Base-by-base conservation (phyloP, 1,140 invertebrate species). In the Scaptodrosophila lebanonensis region DNA sequence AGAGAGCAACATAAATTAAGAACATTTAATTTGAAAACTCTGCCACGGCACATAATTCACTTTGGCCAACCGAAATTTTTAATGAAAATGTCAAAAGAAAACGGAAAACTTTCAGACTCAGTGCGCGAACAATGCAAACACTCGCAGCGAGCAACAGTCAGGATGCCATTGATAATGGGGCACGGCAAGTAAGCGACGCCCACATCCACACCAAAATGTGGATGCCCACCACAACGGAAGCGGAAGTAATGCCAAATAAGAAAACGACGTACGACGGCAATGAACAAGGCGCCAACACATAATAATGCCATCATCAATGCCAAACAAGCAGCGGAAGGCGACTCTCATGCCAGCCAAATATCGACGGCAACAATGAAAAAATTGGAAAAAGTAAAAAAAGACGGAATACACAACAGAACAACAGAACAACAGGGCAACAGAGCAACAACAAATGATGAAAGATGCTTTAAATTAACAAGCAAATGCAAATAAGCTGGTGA, bases 381-480 rank as follows among this genome's bases (percentile, higher is more conserved):
- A 29, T 29, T n/a, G n/a, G n/a, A n/a, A n/a, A 29, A 29, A 5
- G 27, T 5, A 6, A 29, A 29, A 5, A 29, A 29, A 9, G 27
- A 5, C 5, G n/a, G n/a, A n/a, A n/a, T n/a, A 29, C 27, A 48
- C 36, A 51, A 47, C 42, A 54, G 53, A 47, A 56, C 47, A 57
- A 68, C 67, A 36, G 56, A 57, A 59, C 47, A 59, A 58, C 33
- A 62, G 36, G 54, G 67, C 39, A 71, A 57, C 47, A 9, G 12
- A 11, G 36, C 39, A 67, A 27, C 75, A 69, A 82, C 75, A 79
- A 79, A 79, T 83, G 72, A 84, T 69, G 59, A 60, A 82, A 84
- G 79, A 84, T 84, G 73, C 71, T 75, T 68, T 62, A 84, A 84
- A 84, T 84, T 79, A 83, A 83, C 69, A 84, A 72, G 54, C 54